Conservation (phyloP, 1,140 invertebrate species). For the Drosophila oshimai region DNA sequence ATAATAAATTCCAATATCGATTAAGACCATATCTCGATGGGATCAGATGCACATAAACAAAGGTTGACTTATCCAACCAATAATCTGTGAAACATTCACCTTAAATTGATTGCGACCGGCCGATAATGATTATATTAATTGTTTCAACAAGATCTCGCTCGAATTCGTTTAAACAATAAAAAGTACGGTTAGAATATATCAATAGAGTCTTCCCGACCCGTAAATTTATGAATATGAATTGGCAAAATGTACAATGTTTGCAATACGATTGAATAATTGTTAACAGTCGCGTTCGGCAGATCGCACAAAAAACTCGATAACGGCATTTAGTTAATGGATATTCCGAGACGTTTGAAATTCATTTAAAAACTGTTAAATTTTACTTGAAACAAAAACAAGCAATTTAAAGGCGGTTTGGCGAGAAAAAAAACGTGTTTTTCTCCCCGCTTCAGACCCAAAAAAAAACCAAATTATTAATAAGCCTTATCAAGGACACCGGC, state of each 20-base stretch:
- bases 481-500: conserved; percentile 65
- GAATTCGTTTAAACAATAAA: conserved; percentile 14
- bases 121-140: conserved; percentile 5
- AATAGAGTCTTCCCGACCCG: not conserved
- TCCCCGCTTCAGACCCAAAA: conserved; percentile 17
- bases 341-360: conserved; percentile 36
- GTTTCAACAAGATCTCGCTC: not conserved
- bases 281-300: not conserved
- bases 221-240: conserved; percentile 31
- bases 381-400: conserved; percentile 20
- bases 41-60: conserved; percentile 1
- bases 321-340: conserved; percentile 42
- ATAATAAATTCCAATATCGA: conserved; percentile 8
- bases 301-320: conserved; percentile 26
- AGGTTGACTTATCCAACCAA: not conserved
- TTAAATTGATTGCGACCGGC: conserved; percentile 22
- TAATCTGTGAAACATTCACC: conserved; percentile 36
- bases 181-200: conserved; percentile 19
- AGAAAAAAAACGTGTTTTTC: conserved; percentile 57
- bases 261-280: conserved; percentile 22
- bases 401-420: conserved; percentile 33
- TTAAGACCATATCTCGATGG: not conserved
- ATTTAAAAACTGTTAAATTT: conserved; percentile 32
- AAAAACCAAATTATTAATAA: conserved; percentile 62
- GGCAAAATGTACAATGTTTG: conserved; percentile 23